phyloP scores from a whole-genome alignment of 2,888 invertebrate species.

The Anticlea derivata region DNA sequence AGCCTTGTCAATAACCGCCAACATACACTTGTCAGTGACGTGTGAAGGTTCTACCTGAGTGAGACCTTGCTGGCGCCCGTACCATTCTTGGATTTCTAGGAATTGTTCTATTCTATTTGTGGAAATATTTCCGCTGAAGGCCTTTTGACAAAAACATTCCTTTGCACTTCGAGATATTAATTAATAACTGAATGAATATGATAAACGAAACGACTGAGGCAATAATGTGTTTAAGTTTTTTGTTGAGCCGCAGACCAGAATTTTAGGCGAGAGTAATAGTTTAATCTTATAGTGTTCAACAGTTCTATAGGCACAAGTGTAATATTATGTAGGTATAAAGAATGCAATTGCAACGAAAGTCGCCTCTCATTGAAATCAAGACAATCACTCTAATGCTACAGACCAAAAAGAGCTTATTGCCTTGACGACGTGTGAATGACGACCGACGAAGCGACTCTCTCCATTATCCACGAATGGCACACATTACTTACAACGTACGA shows the following conservation, averaged over 20 bases:
- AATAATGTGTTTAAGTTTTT: not conserved
- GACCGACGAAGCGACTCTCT: slow-evolving; percentile 26
- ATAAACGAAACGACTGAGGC: not conserved
- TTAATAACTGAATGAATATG: not conserved
- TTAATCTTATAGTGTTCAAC: too few species aligned
- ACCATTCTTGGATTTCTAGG: slow-evolving; percentile 17
- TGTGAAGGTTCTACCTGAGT: slow-evolving; percentile 21
- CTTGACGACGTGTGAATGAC: slow-evolving; percentile 33
- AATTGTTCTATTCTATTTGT: slow-evolving; percentile 19
- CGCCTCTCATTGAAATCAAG: slow-evolving; percentile 1
- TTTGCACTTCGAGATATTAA: not conserved
- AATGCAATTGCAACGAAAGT: slow-evolving; percentile 6
- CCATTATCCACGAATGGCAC: slow-evolving; percentile 28
- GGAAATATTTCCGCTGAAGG: slow-evolving; percentile 15
- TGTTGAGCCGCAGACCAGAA: too few species aligned
- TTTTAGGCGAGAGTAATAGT: too few species aligned
- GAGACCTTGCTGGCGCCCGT: slow-evolving; percentile 21
- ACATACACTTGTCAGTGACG: slow-evolving; percentile 5
- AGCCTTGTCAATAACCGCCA: not conserved
- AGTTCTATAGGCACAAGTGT: too few species aligned
- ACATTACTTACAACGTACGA: slow-evolving; percentile 7
- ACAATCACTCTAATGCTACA: slow-evolving; percentile 8
- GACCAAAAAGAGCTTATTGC: slow-evolving; percentile 12
- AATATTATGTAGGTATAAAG: too few species aligned
- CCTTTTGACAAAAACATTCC: slow-evolving; percentile 13